phyloP scores from a whole-genome alignment of 2,888 invertebrate genomes.

The Periphyllus acericola region DNA sequence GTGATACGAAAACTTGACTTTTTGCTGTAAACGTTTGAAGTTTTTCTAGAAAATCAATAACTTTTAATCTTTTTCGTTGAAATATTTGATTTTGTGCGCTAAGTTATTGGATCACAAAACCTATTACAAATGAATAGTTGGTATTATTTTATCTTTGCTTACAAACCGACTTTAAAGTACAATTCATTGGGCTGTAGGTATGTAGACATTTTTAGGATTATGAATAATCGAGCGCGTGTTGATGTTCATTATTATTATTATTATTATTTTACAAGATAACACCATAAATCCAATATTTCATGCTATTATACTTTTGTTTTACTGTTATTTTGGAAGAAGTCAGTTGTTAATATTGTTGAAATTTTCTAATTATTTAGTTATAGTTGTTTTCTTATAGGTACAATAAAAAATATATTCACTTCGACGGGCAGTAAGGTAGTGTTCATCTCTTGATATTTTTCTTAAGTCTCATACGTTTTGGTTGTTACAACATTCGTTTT shows the following conservation, averaged over 20 bases:
- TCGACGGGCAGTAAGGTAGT: no score
- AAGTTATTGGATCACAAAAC: neutral
- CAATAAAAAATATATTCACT: no score
- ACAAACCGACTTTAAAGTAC: neutral
- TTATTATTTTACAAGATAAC: neutral
- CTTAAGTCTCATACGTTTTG: no score
- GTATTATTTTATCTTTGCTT: neutral
- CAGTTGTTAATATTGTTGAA: no score
- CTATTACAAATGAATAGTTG: neutral
- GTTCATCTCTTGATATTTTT: no score
- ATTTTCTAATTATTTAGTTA: no score
- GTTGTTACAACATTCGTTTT: no score
- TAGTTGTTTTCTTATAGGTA: no score
- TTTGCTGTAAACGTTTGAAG: slow-evolving; percentile 3
- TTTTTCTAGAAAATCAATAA: slow-evolving; percentile 17
- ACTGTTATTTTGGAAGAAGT: no score
- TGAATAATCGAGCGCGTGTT: neutral
- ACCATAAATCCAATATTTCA: neutral
- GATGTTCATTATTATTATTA: neutral
- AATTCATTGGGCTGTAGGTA: neutral
- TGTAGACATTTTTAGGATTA: neutral
- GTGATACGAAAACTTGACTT: slow-evolving; percentile 19
- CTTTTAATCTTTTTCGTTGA: neutral
- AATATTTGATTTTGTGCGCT: neutral
- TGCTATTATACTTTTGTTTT: no score